A percentile compares a stretch with the other conserved stretches of the same genome.
Evolutionary conservation across 2,797 vertebrate species (phyloP).

Genomic region (Parambassis ranga): DNA sequence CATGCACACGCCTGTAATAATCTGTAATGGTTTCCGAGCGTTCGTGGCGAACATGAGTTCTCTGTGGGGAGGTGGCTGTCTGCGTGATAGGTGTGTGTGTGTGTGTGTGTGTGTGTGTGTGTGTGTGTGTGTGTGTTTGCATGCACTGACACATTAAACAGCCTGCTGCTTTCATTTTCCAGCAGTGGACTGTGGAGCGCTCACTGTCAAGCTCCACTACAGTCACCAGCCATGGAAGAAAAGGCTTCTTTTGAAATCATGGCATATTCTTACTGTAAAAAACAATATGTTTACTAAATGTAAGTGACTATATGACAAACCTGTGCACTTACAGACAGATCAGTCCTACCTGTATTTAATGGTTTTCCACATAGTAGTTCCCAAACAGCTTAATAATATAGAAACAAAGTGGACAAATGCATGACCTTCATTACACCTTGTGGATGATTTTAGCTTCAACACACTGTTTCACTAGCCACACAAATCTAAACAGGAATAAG

Average conservation of each 20-base stretch:
- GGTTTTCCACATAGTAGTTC: too few species aligned
- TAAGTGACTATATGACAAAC: too few species aligned
- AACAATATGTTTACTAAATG: too few species aligned
- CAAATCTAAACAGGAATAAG: too few species aligned
- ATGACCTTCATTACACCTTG: too few species aligned
- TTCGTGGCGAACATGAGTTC: slow-evolving; percentile 17
- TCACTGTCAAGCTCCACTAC: slow-evolving; percentile 22
- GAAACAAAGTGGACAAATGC: too few species aligned
- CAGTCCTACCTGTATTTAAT: too few species aligned
- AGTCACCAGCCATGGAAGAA: slow-evolving; percentile 9
- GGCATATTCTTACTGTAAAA: slow-evolving; percentile 1
- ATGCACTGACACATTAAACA: background rate
- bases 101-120: too few species aligned
- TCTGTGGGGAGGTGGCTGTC: slow-evolving; percentile 33
- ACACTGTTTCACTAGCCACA: too few species aligned
- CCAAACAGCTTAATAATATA: too few species aligned
- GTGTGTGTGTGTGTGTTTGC: slow-evolving; percentile 19
- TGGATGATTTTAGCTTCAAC: background rate
- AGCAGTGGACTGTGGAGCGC: slow-evolving; percentile 1
- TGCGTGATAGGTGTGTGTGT: too few species aligned
- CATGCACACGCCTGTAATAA: slow-evolving; percentile 38
- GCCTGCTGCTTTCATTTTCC: slow-evolving; percentile 35
- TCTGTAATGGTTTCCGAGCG: slow-evolving; percentile 52
- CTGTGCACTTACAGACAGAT: too few species aligned
- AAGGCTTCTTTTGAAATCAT: slow-evolving; percentile 7